phyloP scores from a whole-genome alignment of 2,888 invertebrate species.

The Pasiphila rectangulata region DNA sequence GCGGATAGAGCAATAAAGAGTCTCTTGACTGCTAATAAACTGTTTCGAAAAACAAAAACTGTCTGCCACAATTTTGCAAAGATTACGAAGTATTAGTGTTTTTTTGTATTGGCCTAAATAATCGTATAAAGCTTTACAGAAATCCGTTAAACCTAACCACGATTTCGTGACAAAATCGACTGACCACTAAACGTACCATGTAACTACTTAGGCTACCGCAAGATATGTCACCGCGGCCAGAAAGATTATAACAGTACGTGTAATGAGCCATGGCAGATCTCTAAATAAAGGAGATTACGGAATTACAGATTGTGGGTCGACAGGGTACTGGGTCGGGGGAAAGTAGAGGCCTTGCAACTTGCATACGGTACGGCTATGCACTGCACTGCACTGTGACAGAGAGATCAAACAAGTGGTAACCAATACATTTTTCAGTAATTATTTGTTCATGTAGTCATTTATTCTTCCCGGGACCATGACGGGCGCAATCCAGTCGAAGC shows the following conservation, averaged over 20 bases:
- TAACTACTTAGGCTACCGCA: constrained; percentile 37
- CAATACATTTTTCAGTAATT: too few species aligned
- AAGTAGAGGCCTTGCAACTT: constrained; percentile 69
- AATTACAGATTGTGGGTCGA: constrained; percentile 73
- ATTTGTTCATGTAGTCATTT: too few species aligned
- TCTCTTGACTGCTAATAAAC: constrained; percentile 18
- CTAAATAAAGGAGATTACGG: constrained; percentile 72
- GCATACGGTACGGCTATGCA: constrained; percentile 46
- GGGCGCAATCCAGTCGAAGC: too few species aligned
- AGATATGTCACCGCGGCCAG: constrained; percentile 43
- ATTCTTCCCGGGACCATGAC: too few species aligned
- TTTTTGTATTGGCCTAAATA: neutral
- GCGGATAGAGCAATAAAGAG: constrained; percentile 28
- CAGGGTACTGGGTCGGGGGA: constrained; percentile 79
- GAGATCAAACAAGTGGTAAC: neutral
- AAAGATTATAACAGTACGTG: constrained; percentile 53
- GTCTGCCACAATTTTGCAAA: neutral
- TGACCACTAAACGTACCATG: constrained; percentile 23
- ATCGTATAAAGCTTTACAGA: constrained; percentile 4
- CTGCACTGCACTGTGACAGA: constrained; percentile 2
- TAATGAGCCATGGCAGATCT: constrained; percentile 64
- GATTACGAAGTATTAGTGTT: neutral
- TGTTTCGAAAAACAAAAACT: constrained; percentile 8
- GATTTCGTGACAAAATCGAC: constrained; percentile 28
- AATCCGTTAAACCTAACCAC: constrained; percentile 29